Evolutionary conservation across 2,113 vertebrate species (phyloP).

Genomic region (Anas platyrhynchos): DNA sequence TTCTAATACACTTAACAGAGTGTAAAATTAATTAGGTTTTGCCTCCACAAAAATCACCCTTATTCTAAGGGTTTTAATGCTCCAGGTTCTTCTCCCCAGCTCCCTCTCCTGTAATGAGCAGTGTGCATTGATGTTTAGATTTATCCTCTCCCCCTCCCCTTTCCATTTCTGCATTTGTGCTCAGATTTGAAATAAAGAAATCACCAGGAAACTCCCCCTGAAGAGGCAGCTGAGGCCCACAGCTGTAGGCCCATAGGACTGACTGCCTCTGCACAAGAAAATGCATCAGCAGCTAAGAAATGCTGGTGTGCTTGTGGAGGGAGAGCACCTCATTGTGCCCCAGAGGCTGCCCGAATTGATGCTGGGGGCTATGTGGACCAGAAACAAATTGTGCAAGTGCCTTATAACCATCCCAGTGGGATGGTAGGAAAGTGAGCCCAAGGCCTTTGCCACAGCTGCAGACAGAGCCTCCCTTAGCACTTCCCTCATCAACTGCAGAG

Average conservation of each 20-base stretch:
- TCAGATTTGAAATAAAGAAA: not conserved
- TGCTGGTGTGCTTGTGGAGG: fast-evolving
- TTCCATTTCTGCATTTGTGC: not conserved
- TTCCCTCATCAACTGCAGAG: not conserved
- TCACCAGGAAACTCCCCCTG: not conserved
- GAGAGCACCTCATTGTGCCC: not conserved
- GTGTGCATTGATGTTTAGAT: not conserved
- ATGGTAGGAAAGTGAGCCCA: not conserved
- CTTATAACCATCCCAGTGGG: not conserved
- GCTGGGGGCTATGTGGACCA: not conserved
- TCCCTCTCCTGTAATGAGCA: not conserved
- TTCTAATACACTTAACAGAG: not conserved
- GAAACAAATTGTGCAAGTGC: not conserved
- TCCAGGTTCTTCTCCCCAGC: not conserved
- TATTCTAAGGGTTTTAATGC: not conserved
- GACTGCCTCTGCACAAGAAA: not conserved
- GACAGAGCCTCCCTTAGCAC: not conserved
- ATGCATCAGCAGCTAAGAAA: not conserved
- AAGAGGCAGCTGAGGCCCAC: not conserved
- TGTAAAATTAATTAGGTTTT: not conserved
- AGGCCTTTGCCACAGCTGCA: not conserved
- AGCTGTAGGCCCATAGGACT: not conserved
- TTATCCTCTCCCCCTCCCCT: not conserved
- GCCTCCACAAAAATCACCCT: not conserved
- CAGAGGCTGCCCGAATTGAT: not conserved